phyloP scores from a whole-genome alignment of 2,797 vertebrate genomes.

The Danio jaintianensis region DNA sequence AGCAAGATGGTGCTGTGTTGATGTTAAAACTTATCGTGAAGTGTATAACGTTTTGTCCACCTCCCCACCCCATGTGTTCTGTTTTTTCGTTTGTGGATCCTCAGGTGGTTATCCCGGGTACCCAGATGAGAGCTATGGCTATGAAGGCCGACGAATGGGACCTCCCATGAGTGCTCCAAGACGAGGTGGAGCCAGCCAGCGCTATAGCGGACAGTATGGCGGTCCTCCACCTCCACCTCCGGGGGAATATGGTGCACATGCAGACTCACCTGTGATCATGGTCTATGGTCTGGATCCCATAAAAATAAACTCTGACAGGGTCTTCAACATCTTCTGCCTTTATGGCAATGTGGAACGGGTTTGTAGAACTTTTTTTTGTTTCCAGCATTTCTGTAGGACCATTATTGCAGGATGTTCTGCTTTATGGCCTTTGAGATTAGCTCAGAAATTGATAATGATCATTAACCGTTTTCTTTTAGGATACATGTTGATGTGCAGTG shows the following conservation, averaged over 20 bases:
- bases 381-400: too few relatives aligned
- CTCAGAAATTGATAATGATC: too few relatives aligned
- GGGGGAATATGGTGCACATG: conserved; percentile 87
- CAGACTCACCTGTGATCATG: conserved; percentile 93
- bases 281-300: conserved; percentile 90
- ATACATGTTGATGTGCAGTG: too few relatives aligned
- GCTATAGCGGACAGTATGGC: conserved; percentile 87
- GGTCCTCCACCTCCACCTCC: conserved; percentile 82
- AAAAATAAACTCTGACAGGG: conserved; percentile 91
- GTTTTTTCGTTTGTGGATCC: conserved; percentile 69
- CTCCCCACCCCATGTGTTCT: neutral
- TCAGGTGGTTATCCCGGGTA: conserved; percentile 88
- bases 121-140: conserved; percentile 87
- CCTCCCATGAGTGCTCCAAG: conserved; percentile 87
- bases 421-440: too few relatives aligned
- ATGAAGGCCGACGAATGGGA: conserved; percentile 89
- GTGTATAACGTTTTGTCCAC: conserved; percentile 10
- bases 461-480: too few relatives aligned
- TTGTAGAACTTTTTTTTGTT: conserved; percentile 54
- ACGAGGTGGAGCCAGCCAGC: conserved; percentile 75
- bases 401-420: too few relatives aligned
- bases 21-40: conserved; percentile 14
- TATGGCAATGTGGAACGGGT: conserved; percentile 95
- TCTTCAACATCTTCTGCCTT: conserved; percentile 95
- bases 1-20: conserved; percentile 60